These are phyloP conservation scores for Therioaphis trifolii DNA, from an alignment of 2,888 invertebrate species.

Conservation along the genomic window DNA sequence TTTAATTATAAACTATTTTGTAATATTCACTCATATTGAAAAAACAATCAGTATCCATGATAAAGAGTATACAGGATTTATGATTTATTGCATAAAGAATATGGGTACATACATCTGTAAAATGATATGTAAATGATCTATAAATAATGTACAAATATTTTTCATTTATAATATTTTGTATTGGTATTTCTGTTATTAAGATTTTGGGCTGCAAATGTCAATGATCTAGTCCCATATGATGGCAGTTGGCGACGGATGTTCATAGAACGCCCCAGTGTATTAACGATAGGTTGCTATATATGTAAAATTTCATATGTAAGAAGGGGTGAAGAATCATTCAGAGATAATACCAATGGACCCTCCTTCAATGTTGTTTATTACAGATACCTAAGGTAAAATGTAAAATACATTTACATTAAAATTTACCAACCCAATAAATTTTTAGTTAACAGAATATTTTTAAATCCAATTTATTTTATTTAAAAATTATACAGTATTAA, in stretches of 20 bases:
- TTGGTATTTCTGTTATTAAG: slow-evolving; percentile 69
- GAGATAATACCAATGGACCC: slow-evolving; percentile 87
- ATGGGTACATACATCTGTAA: no score
- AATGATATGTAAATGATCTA: no score
- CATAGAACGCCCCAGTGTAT: slow-evolving; percentile 81
- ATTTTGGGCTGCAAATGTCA: slow-evolving; percentile 78
- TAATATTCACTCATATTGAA: no score
- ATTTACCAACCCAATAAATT: not conserved
- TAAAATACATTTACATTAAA: not conserved
- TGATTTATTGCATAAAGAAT: no score
- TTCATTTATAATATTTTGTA: no score
- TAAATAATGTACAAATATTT: no score
- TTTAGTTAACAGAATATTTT: no score
- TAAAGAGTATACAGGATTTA: no score
- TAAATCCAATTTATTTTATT: no score
- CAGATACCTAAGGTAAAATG: slow-evolving; percentile 81
- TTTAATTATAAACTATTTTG: no score
- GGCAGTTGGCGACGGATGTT: slow-evolving; percentile 89
- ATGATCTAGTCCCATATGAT: slow-evolving; percentile 70
- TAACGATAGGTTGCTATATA: slow-evolving; percentile 92
- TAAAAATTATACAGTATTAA: no score
- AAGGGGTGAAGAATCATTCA: slow-evolving; percentile 92
- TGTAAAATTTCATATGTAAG: slow-evolving; percentile 92
- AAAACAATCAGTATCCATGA: no score
- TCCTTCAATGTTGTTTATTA: slow-evolving; percentile 94